A percentile compares a stretch with the other conserved stretches of the same genome.
These are phyloP conservation scores for Drosophila picticornis DNA, from an alignment of 2,888 invertebrate species.

Conservation along the genomic window DNA sequence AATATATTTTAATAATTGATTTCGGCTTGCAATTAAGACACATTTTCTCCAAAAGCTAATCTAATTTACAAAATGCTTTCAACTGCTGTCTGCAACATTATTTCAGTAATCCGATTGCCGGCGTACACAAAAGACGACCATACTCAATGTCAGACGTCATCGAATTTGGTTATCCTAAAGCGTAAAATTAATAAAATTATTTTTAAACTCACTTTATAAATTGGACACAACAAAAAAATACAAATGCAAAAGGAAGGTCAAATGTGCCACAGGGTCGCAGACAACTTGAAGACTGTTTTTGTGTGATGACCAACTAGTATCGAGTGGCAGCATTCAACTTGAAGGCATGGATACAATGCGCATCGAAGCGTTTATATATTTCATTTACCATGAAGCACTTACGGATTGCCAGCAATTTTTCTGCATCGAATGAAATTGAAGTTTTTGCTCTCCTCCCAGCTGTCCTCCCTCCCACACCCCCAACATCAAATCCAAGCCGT, in stretches of 20 bases:
- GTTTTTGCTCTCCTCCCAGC: slow-evolving; percentile 42
- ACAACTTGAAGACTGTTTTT: neutral
- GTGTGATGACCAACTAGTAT: neutral
- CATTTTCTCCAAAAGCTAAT: neutral
- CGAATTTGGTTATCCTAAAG: slow-evolving; percentile 50
- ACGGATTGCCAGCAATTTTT: slow-evolving; percentile 77
- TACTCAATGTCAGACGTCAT: slow-evolving; percentile 48
- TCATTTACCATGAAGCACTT: slow-evolving; percentile 78
- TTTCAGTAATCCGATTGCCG: slow-evolving; percentile 41
- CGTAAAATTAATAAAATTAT: slow-evolving; percentile 57
- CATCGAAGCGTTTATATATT: slow-evolving; percentile 75
- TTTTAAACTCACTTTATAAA: slow-evolving; percentile 56
- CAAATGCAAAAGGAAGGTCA: neutral
- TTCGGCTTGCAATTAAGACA: neutral
- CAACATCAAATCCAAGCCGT: neutral
- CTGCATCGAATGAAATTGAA: slow-evolving; percentile 80
- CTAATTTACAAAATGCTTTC: slow-evolving; percentile 19
- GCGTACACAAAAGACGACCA: slow-evolving; percentile 15
- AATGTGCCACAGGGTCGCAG: slow-evolving; percentile 35
- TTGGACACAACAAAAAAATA: slow-evolving; percentile 15
- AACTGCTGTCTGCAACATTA: neutral
- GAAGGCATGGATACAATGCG: slow-evolving; percentile 45
- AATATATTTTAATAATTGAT: neutral
- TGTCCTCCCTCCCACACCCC: neutral
- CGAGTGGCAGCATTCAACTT: slow-evolving; percentile 31